These are phyloP conservation scores for Achlya flavicornis DNA, from an alignment of 2,888 invertebrate genomes.

Conservation along the genomic window DNA sequence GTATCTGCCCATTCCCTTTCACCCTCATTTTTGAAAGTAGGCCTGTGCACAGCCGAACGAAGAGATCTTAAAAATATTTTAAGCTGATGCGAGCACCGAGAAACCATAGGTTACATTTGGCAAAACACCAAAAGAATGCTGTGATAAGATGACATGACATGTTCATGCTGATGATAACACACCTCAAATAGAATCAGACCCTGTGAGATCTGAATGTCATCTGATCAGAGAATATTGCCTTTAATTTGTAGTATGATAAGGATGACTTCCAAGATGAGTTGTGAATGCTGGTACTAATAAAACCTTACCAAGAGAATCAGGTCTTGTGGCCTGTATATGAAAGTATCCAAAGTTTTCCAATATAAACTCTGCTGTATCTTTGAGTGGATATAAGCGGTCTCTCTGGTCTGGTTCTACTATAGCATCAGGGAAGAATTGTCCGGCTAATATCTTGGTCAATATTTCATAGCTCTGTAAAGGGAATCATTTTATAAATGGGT, in stretches of 20 bases:
- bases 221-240: no score
- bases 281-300: not conserved
- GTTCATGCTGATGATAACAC: no score
- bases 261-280: no score
- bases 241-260: no score
- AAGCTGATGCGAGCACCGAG: not conserved
- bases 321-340: slow-evolving; percentile 93
- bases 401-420: slow-evolving; percentile 70
- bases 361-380: slow-evolving; percentile 31
- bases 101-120: not conserved
- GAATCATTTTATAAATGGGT: not conserved
- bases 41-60: no score
- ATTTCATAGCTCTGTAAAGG: not conserved
- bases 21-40: no score
- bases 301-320: slow-evolving; percentile 86
- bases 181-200: no score
- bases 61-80: no score
- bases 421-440: slow-evolving; percentile 81
- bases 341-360: slow-evolving; percentile 69
- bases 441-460: slow-evolving; percentile 53
- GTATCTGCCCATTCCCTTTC: no score
- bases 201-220: no score
- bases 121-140: not conserved
- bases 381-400: slow-evolving; percentile 59
- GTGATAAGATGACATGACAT: no score